A percentile compares a stretch with the other conserved stretches of the same genome.
phyloP scores from a whole-genome alignment of 2,888 invertebrate genomes.

The Caenorhabditis japonica region DNA sequence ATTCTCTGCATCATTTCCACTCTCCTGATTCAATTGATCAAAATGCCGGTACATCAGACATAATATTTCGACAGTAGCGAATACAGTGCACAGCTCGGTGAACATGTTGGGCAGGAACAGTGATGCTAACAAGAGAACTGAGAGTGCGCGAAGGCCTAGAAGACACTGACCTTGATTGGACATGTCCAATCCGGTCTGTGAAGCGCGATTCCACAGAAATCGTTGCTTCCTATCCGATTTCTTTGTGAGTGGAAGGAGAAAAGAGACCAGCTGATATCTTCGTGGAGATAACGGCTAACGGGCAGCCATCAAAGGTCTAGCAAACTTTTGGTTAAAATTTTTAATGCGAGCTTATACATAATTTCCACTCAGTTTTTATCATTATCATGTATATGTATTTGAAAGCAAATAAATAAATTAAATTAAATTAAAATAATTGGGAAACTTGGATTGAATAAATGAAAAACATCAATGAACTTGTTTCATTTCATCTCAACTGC shows the following conservation, averaged over 20 bases:
- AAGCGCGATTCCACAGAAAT: conserved; percentile 31
- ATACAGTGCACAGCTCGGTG: conserved; percentile 47
- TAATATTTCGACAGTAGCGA: conserved; percentile 47
- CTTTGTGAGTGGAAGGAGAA: conserved; percentile 12
- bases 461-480: too few species aligned
- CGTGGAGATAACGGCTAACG: conserved; percentile 1
- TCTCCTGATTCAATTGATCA: conserved; percentile 20
- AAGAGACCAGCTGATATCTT: conserved; percentile 44
- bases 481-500: too few species aligned
- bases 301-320: too few species aligned
- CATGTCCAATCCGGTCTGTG: conserved; percentile 51
- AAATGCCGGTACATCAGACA: conserved; percentile 40
- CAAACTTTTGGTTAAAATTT: too few species aligned
- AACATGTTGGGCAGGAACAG: conserved; percentile 17
- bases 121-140: conserved; percentile 18
- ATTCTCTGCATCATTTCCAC: too few species aligned
- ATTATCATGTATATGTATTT: too few species aligned
- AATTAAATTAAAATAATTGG: too few species aligned
- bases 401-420: too few species aligned
- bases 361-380: too few species aligned
- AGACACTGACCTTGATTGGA: conserved; percentile 44
- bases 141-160: conserved; percentile 25
- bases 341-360: too few species aligned
- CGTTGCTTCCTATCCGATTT: conserved; percentile 44
- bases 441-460: too few species aligned